Percentiles rank a stretch among this genome's conserved stretches.
Conservation (phyloP, 2,888 invertebrate genomes). For the Ochropleura plecta region DNA sequence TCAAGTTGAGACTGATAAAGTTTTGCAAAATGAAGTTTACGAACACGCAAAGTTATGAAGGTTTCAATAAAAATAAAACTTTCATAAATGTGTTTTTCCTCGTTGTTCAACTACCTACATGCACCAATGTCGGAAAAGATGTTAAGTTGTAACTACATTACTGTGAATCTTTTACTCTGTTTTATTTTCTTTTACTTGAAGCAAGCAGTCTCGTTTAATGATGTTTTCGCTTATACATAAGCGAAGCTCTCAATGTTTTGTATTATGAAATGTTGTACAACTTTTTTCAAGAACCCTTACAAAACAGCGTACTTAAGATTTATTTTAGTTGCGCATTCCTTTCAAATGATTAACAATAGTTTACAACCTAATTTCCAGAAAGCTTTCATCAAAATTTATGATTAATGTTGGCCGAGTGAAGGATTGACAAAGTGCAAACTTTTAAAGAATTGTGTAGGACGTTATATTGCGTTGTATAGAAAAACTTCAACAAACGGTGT, state of each 20-base stretch:
- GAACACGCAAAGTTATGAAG: background rate
- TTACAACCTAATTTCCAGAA: slow-evolving; percentile 2
- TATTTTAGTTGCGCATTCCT: slow-evolving; percentile 17
- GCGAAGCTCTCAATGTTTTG: background rate
- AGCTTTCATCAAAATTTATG: slow-evolving; percentile 24
- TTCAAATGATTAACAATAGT: slow-evolving; percentile 18
- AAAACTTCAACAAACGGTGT: background rate
- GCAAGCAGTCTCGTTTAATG: background rate
- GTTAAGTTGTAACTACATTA: background rate
- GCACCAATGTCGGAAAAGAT: background rate
- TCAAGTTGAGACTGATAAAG: background rate
- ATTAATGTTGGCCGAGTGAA: slow-evolving; percentile 14
- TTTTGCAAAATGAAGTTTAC: background rate
- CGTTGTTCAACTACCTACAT: background rate
- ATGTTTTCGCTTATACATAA: background rate
- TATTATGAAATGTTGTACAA: background rate
- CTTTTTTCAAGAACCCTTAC: background rate
- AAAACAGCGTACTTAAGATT: background rate
- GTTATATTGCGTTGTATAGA: background rate
- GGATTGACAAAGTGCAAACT: slow-evolving; percentile 5
- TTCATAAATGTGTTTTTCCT: background rate
- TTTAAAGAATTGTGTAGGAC: slow-evolving; percentile 7
- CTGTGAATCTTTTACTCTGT: background rate
- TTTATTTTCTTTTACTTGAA: background rate
- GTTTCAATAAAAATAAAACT: background rate